These are phyloP conservation scores for Euproctis similis DNA, from an alignment of 2,888 invertebrate species.

Conservation along the genomic window DNA sequence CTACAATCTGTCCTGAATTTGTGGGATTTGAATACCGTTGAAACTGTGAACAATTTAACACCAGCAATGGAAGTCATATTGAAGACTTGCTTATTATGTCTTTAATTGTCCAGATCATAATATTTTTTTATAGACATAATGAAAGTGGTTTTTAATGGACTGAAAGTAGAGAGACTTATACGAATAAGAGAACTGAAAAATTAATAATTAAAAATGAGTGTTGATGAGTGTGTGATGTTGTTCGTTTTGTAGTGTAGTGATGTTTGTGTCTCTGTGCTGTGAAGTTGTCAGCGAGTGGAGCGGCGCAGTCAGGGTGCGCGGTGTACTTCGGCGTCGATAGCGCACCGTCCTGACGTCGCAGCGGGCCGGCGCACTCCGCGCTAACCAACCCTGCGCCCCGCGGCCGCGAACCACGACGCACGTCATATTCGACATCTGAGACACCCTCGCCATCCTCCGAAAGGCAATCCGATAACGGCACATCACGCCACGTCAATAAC, in stretches of 20 bases:
- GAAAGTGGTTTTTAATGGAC: no score
- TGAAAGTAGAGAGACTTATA: no score
- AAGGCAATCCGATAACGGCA: slow-evolving; percentile 32
- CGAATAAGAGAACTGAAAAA: no score
- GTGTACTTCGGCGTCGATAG: slow-evolving; percentile 37
- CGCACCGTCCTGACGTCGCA: slow-evolving; percentile 34
- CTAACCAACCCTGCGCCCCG: slow-evolving; percentile 36
- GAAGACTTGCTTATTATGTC: no score
- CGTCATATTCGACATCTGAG: slow-evolving; percentile 42
- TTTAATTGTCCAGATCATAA: no score
- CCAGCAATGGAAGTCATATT: no score
- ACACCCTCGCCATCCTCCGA: slow-evolving; percentile 32
- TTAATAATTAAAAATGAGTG: no score
- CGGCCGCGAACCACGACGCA: slow-evolving; percentile 35
- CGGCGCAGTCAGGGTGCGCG: slow-evolving; percentile 36
- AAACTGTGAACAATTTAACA: no score
- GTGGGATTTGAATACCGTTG: no score
- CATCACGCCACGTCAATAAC: slow-evolving; percentile 35
- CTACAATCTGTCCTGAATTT: no score
- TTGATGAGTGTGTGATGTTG: slow-evolving; percentile 37
- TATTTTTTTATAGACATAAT: no score
- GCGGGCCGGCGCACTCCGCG: slow-evolving; percentile 22
- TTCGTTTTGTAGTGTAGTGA: slow-evolving; percentile 53
- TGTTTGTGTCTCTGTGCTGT: slow-evolving; percentile 48
- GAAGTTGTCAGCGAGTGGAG: slow-evolving; percentile 46